phyloP scores from a whole-genome alignment of 1,140 invertebrate genomes.

The Kradibia gibbosae region DNA sequence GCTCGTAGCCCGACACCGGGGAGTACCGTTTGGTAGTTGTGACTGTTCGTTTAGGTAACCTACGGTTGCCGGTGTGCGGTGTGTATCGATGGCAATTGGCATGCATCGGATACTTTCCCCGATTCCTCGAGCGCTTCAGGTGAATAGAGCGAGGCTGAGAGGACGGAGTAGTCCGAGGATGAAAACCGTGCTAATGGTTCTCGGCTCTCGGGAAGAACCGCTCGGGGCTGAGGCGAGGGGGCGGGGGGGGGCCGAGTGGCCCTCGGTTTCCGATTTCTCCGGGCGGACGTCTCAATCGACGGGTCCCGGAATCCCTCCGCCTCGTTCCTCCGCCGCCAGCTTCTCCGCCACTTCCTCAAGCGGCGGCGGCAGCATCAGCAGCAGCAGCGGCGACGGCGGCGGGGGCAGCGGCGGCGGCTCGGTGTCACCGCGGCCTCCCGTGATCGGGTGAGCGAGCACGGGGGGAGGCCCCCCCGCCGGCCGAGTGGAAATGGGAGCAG shows the following conservation, averaged over 20 bases:
- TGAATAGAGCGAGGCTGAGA: too few species aligned
- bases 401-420: too few species aligned
- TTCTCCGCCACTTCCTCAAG: neutral
- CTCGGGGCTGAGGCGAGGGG: neutral
- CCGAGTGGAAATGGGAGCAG: conserved; percentile 67
- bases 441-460: too few species aligned
- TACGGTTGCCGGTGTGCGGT: neutral
- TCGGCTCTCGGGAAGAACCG: neutral
- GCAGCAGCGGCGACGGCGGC: neutral
- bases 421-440: too few species aligned
- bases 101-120: neutral
- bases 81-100: neutral
- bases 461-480: neutral
- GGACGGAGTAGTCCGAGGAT: neutral
- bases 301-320: neutral
- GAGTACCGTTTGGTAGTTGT: neutral
- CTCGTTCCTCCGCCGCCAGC: conserved; percentile 27
- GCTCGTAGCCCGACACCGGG: too few species aligned
- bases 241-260: too few species aligned
- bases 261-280: neutral
- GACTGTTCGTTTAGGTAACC: neutral
- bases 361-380: neutral
- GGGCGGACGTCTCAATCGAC: neutral
- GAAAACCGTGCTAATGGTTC: too few species aligned
- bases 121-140: neutral